A percentile compares a stretch with the other conserved stretches of the same genome.
Conservation (phyloP, 2,797 vertebrate genomes). For the Gallinago solitaria region DNA sequence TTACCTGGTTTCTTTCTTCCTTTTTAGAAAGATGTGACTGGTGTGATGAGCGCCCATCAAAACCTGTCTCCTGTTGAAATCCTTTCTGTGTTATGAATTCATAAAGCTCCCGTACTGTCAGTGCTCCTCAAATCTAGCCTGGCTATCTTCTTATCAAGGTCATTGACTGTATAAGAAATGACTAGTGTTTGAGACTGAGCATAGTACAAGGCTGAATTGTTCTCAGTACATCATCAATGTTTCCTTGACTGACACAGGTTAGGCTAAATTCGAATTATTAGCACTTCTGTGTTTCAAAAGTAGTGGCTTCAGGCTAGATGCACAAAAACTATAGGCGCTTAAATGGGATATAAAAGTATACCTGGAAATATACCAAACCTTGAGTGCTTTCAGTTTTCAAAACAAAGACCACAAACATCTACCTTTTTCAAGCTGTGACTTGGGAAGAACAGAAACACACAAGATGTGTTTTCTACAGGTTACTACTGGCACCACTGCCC, state of each 20-base stretch:
- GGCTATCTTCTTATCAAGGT: not conserved
- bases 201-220: not conserved
- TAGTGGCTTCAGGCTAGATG: not conserved
- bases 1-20: not conserved
- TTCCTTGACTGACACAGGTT: not conserved
- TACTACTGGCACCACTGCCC: not conserved
- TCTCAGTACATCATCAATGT: not conserved
- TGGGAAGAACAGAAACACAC: not conserved
- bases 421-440: not conserved
- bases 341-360: not conserved
- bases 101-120: not conserved
- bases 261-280: not conserved
- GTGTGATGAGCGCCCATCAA: not conserved
- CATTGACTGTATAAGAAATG: not conserved
- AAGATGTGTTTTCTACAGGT: not conserved
- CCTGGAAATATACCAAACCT: not conserved
- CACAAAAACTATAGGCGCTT: not conserved
- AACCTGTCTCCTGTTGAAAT: not conserved
- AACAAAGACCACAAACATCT: not conserved
- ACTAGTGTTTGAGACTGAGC: not conserved
- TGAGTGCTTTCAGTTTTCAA: not conserved
- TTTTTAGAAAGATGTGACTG: not conserved
- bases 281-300: not conserved
- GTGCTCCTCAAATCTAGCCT: not conserved
- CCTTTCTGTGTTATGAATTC: not conserved